Base-by-base conservation (phyloP, 2,797 vertebrate genomes). In the Sebastes nivosus region DNA sequence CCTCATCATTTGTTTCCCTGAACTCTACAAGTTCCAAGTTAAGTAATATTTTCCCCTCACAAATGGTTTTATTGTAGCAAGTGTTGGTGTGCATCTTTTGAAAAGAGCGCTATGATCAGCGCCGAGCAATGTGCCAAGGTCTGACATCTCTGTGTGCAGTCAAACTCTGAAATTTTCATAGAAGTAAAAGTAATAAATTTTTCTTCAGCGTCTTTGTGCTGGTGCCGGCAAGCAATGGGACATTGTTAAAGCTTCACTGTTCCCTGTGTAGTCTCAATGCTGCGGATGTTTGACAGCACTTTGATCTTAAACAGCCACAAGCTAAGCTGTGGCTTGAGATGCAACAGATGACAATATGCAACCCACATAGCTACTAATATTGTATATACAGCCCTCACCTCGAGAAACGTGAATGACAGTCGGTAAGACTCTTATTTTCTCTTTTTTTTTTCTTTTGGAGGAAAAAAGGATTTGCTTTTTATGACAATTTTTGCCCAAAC, bases 241-340 rank as follows among this genome's bases (percentile, higher is more conserved):
- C 73, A 63, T 77, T 81, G 78, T 84, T 77, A 65, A 61, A 84
- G 79, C 85, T 46, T 70, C 29, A 22, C 20, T 74, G 32, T 79
- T 86, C 22, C 25, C 29, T 58, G 78, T 77, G 54, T 64, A 82
- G 77, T 81, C 66, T 70, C 58, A 27, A 10, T 38, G 67, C 80
- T 32, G 57, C 22, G 4, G 60, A 55, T 79, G 68, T 72, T 52
- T 89, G 80, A 78, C 90, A 81, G 72, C 73, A 57, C 79, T 84
- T 85, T 80, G 82, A 89, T 89, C 76, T 76, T 18, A 14, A 86
- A 79, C 74, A 84, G 72, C 64, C 80, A 68, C 34, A 11, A 83
- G 74, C 72, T 87, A 74, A 83, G 77, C 80, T 66, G 67, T 64
- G 61, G 75, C 81, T 89, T 78, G 79, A 90, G 72, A 87, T 83